These are phyloP conservation scores for Heterohyrax brucei DNA, from an alignment of 2,797 vertebrate species.

Conservation along the genomic window DNA sequence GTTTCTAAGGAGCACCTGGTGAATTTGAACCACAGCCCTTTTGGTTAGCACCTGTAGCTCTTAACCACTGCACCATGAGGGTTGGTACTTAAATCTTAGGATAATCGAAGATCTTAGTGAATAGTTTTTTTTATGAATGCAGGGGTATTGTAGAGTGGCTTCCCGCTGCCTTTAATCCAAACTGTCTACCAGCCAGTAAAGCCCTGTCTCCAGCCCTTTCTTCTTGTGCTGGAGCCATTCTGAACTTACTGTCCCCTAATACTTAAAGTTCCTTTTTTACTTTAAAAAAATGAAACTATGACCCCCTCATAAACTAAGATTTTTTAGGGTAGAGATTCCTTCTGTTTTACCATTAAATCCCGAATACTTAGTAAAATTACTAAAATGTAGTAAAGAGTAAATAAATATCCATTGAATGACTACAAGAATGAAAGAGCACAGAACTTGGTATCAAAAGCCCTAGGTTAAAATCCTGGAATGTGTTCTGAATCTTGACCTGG, in stretches of 20 bases:
- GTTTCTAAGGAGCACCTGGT: too few relatives aligned
- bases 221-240: background rate
- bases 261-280: constrained; percentile 41
- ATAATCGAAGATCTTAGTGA: constrained; percentile 53
- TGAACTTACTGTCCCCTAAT: constrained; percentile 44
- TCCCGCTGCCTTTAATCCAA: constrained; percentile 37
- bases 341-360: constrained; percentile 25
- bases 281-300: background rate
- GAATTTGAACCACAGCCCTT: too few relatives aligned
- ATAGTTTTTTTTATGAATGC: constrained; percentile 38
- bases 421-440: constrained; percentile 42
- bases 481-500: constrained; percentile 64
- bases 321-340: background rate
- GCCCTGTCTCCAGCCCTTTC: background rate
- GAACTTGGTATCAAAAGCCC: background rate
- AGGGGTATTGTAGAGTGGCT: background rate
- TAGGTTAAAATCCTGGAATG: constrained; percentile 34
- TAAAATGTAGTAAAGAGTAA: constrained; percentile 34
- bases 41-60: too few relatives aligned
- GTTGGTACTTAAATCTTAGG: constrained; percentile 28
- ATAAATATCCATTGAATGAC: constrained; percentile 53
- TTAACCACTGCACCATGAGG: too few relatives aligned
- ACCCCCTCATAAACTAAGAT: background rate
- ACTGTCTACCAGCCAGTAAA: constrained; percentile 24
- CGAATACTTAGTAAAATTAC: constrained; percentile 50